Evolutionary conservation across 2,888 invertebrate species (phyloP), one percentile per base, ranked within the genome.

Genomic region (Omphaloscelis lunosa): DNA sequence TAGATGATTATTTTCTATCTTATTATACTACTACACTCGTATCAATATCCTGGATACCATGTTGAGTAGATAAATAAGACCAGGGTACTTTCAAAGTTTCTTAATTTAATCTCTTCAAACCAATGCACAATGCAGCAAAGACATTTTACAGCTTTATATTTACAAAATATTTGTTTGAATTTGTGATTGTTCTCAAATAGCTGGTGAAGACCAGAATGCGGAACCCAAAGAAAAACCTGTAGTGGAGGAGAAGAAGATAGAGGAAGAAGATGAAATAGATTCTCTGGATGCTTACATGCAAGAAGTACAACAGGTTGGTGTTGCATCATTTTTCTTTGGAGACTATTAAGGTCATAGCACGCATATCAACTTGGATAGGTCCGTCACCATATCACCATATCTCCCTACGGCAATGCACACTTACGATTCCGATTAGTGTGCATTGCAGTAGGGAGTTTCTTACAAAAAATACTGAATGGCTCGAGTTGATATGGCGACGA

Each of bases 221-320:
- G 96, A 96, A 89, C 84, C 91, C 61, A 96, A 95, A 93, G 94
- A 97, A 77, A 96, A 95, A 88, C 91, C 97, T 95, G 91, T 95
- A 66, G 93, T 93, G 72, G 96, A 95, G 59, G 95, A 94, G 74
- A 93, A 95, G 72, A 93, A 94, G 65, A 94, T 94, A 66, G 95
- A 94, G 73, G 97, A 96, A 81, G 98, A 98, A 87, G 98, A 98
- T 83, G 99, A 99, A 92, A 97, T 99, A 67, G 99, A 99, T 97
- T 98, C 99, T 0, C 96, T 99, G 48, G 99, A 99, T 97, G 99
- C 99, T 11, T 99, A 98, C 92, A 99, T 99, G 99, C 98, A 98
- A 95, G 98, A 98, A 96, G 97, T 97, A 0, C 97, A 97, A 89
- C 97, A 97, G 89, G 97, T 97, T 89, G 41, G 85, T 68, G 51